Conservation (phyloP, 2,797 vertebrate species). For the Ficedula albicollis region DNA sequence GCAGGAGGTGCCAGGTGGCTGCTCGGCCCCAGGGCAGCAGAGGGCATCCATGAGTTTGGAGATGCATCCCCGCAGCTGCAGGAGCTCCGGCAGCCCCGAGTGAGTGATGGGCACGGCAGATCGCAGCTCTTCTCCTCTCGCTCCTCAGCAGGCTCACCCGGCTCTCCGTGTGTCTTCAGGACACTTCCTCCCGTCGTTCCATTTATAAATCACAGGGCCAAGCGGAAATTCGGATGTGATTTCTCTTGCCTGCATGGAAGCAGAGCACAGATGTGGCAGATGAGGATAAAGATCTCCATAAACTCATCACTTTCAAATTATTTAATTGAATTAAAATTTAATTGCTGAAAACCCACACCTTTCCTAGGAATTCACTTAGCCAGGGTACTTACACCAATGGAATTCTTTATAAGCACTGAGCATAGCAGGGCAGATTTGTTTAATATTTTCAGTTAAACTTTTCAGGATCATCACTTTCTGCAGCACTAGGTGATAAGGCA, state of each 20-base stretch:
- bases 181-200: accelerated
- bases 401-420: neutral
- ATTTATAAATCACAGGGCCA: accelerated
- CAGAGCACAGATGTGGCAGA: accelerated
- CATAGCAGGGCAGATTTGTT: neutral
- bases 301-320: neutral
- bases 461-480: neutral
- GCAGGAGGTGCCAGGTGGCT: neutral
- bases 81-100: neutral
- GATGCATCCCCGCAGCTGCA: neutral
- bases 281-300: neutral
- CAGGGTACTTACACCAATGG: neutral
- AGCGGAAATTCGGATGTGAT: too few relatives aligned
- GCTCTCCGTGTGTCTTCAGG: neutral
- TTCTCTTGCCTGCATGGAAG: neutral
- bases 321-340: neutral
- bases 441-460: neutral
- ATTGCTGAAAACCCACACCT: neutral
- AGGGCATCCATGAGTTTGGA: slow-evolving; percentile 61
- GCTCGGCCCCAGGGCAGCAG: slow-evolving; percentile 53
- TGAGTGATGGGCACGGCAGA: accelerated
- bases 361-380: neutral
- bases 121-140: accelerated
- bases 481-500: too few relatives aligned
- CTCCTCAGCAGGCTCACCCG: neutral